These are phyloP conservation scores for Drosophila monieri DNA, from an alignment of 2,888 invertebrate species.

Conservation along the genomic window DNA sequence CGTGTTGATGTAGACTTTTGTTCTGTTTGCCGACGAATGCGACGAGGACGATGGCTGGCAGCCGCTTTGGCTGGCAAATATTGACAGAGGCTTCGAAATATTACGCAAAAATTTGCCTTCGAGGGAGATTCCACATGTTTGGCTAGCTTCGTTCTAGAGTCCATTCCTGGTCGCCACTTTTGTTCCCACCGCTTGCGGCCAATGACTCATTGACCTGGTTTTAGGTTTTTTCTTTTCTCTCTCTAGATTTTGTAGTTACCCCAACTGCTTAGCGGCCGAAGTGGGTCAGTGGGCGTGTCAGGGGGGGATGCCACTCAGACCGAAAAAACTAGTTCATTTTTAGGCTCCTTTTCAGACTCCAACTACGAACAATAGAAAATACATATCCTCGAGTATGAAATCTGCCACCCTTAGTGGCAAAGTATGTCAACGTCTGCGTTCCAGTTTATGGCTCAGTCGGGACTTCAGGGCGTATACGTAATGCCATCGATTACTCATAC, in stretches of 20 bases:
- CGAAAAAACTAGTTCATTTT: constrained; percentile 45
- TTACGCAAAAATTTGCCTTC: constrained; percentile 65
- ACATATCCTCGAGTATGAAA: constrained; percentile 18
- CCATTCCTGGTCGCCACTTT: constrained; percentile 8
- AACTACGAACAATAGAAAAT: constrained; percentile 26
- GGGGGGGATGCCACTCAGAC: constrained; percentile 12
- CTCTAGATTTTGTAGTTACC: constrained; percentile 28
- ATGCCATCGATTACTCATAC: constrained; percentile 61
- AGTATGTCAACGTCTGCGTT: constrained; percentile 35
- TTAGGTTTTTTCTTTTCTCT: constrained; percentile 31
- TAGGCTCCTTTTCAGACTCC: constrained; percentile 16
- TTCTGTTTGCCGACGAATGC: constrained; percentile 55
- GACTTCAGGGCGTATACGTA: constrained; percentile 55
- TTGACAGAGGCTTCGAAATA: constrained; percentile 76
- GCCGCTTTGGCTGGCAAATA: constrained; percentile 62
- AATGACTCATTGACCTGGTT: constrained; percentile 78
- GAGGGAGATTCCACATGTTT: constrained; percentile 34
- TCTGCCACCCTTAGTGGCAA: constrained; percentile 7
- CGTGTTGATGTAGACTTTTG: constrained; percentile 41
- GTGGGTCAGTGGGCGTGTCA: constrained; percentile 52
- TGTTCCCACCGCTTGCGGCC: constrained; percentile 44
- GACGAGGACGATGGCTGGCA: neutral
- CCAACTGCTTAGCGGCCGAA: constrained; percentile 12
- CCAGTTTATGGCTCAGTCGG: constrained; percentile 8
- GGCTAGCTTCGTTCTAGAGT: constrained; percentile 12